These are phyloP conservation scores for Solenopsis invicta DNA, from an alignment of 1,140 invertebrate species.

Conservation along the genomic window DNA sequence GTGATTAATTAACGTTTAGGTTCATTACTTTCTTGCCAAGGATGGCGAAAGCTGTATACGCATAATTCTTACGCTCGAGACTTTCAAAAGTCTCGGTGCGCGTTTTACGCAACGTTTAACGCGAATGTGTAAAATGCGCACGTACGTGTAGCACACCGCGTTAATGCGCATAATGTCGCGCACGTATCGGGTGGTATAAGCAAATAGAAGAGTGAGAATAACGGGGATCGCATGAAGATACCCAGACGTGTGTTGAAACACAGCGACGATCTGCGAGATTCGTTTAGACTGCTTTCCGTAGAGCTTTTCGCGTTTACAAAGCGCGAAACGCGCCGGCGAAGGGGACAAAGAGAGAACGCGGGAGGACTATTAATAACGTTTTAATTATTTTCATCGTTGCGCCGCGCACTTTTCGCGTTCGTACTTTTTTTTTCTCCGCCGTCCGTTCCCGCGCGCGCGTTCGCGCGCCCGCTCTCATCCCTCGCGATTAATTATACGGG, in stretches of 20 bases:
- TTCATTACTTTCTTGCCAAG: constrained; percentile 4
- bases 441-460: background rate
- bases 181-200: background rate
- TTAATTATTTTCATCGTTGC: constrained; percentile 41
- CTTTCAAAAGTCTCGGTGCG: background rate
- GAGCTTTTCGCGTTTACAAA: background rate
- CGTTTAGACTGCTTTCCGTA: background rate
- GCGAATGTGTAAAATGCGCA: background rate
- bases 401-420: background rate
- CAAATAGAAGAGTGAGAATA: constrained; percentile 39
- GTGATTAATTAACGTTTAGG: constrained; percentile 14
- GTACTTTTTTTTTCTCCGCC: constrained; percentile 31
- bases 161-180: background rate
- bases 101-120: constrained; percentile 6
- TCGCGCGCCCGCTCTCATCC: background rate
- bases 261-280: background rate
- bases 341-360: too few relatives aligned
- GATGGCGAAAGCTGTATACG: background rate
- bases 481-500: constrained; percentile 44
- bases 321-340: background rate
- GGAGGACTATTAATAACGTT: constrained; percentile 19
- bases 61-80: background rate
- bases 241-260: background rate
- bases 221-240: constrained; percentile 41
- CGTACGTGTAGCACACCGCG: background rate